Conservation (phyloP, 2,888 invertebrate species). For the Notocelia uddmanniana region DNA sequence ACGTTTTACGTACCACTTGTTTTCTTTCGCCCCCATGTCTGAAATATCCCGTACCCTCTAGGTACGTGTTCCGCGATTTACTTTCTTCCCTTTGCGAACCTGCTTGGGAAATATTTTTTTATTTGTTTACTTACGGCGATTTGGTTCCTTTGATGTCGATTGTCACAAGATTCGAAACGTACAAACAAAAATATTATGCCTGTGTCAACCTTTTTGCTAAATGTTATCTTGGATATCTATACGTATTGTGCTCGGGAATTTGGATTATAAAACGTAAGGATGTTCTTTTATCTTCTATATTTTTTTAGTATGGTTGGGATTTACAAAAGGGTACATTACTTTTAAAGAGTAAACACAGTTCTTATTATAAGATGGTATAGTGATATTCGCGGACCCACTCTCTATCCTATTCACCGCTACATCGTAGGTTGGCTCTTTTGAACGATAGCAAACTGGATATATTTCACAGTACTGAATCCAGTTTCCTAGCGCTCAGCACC, state of each 20-base stretch:
- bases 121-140: conserved; percentile 81
- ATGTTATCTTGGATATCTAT: conserved; percentile 40
- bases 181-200: conserved; percentile 66
- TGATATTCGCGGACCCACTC: no score
- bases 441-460: no score
- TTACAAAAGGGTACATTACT: background rate
- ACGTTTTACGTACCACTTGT: conserved; percentile 82
- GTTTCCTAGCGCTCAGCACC: no score
- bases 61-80: conserved; percentile 78
- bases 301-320: background rate
- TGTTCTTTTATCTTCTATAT: background rate
- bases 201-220: conserved; percentile 59
- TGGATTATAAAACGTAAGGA: conserved; percentile 6
- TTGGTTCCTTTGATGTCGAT: conserved; percentile 80
- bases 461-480: no score
- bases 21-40: conserved; percentile 67
- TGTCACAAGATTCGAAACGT: conserved; percentile 72
- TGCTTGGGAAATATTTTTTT: conserved; percentile 76
- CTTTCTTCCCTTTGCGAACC: conserved; percentile 73
- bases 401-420: no score
- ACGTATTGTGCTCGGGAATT: conserved; percentile 10
- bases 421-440: no score
- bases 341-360: no score
- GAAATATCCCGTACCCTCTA: conserved; percentile 76
- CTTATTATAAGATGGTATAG: no score